Evolutionary conservation across 2,113 vertebrate genomes (phyloP), one percentile per base, ranked within the genome.

Genomic region (Onychostruthus taczanowskii): DNA sequence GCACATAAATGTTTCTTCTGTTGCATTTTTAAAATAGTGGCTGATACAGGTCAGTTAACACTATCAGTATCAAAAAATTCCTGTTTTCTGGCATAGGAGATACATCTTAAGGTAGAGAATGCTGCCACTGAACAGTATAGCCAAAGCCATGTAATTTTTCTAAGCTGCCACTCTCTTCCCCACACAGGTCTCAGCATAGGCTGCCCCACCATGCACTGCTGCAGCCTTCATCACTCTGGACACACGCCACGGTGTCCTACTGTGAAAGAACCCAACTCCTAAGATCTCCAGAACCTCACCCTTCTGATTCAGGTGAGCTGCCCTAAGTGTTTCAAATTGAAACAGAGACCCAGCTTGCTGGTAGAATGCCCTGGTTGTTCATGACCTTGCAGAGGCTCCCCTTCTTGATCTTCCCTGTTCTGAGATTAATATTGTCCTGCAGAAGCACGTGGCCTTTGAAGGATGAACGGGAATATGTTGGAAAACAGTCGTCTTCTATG

Each of bases 191-290:
- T 66, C 55, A 39, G 30, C 46, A 27, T 2, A 39, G 47, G 9
- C 22, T 79, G 20, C 23, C 13, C 17, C 5, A 23, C 21, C 28
- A 17, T 0, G 0, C 33, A 6, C 26, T 59, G 41, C 49, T 76
- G 17, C 35, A 44, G 6, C 6, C 16, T 77, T 81, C 33, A 13
- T 37, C 55, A 10, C 23, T 55, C 44, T 56, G 14, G 49, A 31
- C 13, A 35, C 20, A 68, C 2, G 4, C 15, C 4, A 3, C 3
- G 2, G 11, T 44, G 10, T 35, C 13, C 22, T 50, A 8, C 33
- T 27, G 4, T 13, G 22, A 27, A 69, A 93, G 74, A 70, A 20
- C 0, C 0, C 7, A 18, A 4, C 11, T 35, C 16, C 24, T 19
- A 31, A 69, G 55, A 56, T 26, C 9, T 73, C 3, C 9, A 83